Base-by-base conservation (phyloP, 2,888 invertebrate genomes). In the Phymatocera aterrima region DNA sequence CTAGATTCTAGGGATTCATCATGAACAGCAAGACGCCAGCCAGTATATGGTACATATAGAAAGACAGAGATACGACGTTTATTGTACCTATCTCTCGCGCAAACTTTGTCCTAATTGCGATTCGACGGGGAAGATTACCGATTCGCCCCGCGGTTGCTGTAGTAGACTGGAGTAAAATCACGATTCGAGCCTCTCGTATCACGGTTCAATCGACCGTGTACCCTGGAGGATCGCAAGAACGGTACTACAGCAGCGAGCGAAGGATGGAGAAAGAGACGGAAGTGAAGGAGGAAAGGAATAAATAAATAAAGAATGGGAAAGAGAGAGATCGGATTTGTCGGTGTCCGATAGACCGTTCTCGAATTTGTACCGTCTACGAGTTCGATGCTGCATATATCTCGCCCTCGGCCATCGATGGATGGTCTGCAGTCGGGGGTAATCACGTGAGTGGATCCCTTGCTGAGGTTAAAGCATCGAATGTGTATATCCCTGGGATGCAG, bases 371-470 rank as follows among this genome's bases (percentile, higher is more conserved):
- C 18, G 43, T 34, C 3, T 10, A 5, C 46, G 5, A 10, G 8
- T 12, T 21, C 21, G 65, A 21, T 43, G 43, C 43, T 51, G 31
- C 12, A 18, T 64, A 37, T 21, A 40, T 61, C 31, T 68, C 24
- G 31, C 72, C 72, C 51, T 34, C 10, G 34, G 34, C 28, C 15
- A 21, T 12, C n/a, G 5, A 3, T 4, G 34, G 43, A 28, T 15
- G 10, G 68, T 8, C 12, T 21, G 21, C 68, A 24, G 46, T 46
- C 51, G 46, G 75, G 21, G 79, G 79, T 79, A 79, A 79, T 79
- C 79, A 79, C 79, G 75, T 79, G 77, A 79, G 61, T 79, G 75
- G 79, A 70, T 43, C 75, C 75, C 75, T 57, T 31, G 34, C 15
- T 40, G 57, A 57, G 57, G 75, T 54, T 57, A 60, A 43, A 57